Percentiles rank a stretch among this genome's conserved stretches.
Conservation (phyloP, 1,140 invertebrate species). For the Eubasilissa regina region DNA sequence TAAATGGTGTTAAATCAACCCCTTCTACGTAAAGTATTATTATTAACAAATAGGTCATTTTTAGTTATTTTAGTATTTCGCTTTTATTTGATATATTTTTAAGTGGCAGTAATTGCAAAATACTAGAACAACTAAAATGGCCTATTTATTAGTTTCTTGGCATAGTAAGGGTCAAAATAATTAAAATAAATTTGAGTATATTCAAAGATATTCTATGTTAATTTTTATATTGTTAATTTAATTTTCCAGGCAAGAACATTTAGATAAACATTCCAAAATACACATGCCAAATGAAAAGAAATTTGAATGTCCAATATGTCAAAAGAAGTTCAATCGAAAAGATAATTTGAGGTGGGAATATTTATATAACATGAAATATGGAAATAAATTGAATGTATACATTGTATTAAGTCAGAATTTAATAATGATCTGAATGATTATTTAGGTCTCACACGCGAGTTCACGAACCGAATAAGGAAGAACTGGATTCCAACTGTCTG, state of each 20-base stretch:
- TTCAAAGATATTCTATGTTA: too few species aligned
- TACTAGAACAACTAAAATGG: too few species aligned
- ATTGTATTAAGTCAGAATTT: background rate
- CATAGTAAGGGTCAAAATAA: too few species aligned
- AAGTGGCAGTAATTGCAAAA: too few species aligned
- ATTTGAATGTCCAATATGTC: constrained; percentile 71
- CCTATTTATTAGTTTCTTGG: too few species aligned
- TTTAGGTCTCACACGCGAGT: constrained; percentile 66
- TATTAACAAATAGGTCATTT: too few species aligned
- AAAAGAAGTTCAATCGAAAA: constrained; percentile 72
- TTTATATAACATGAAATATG: constrained; percentile 8
- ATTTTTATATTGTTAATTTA: background rate
- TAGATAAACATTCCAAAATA: constrained; percentile 69
- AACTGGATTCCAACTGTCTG: constrained; percentile 63
- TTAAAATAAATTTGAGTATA: too few species aligned
- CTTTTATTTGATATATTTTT: too few species aligned
- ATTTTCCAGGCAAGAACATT: constrained; percentile 67
- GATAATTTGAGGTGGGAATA: constrained; percentile 67
- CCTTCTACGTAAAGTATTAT: too few species aligned
- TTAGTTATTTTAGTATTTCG: too few species aligned
- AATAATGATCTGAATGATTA: background rate
- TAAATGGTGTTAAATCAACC: too few species aligned
- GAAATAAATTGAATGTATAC: background rate
- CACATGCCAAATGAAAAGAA: constrained; percentile 68
- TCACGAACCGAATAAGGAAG: constrained; percentile 63